Evolutionary conservation across 1,140 invertebrate species (phyloP), one percentile per base, ranked within the genome.

Genomic region (Formica exsecta): DNA sequence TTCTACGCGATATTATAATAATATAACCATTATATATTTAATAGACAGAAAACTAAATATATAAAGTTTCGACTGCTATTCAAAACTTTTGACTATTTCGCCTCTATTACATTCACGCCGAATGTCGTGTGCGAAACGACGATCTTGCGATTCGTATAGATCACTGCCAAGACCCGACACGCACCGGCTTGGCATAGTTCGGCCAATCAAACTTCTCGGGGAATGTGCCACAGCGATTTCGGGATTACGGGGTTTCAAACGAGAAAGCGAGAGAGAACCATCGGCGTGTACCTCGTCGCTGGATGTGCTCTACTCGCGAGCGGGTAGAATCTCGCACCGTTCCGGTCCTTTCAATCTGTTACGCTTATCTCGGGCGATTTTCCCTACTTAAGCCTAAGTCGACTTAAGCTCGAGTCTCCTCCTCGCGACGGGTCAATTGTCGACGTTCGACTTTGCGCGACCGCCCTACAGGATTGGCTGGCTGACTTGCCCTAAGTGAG

Each of bases 321-420:
- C 59, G 66, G n/a, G 19, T 41, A 38, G 74, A 85, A 76, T 84
- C 71, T 62, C 62, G 62, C 71, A 38, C 9, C 48, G 16, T 41
- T 64, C 48, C 61, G 8, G 51, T 64, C 62, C 61, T 71, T 87
- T 87, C 83, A 89, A 89, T 89, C 87, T 86, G 74, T 79, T 79
- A 79, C 84, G 73, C 64, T 79, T 79, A 79, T 86, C 74, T 79
- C 74, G 48, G 48, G 48, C 75, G 84, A 86, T 86, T 86, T 86
- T 86, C 74, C 61, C 61, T 86, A 79, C 84, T 86, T 77, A 77
- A 86, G 64, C 74, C 64, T 80, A 86, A 86, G 84, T 79, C 84
- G 84, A 79, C 84, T 86, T 86, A 86, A 86, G 84, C 74, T 44
- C 64, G 48, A 51, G 2, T 62, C 51, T 59, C 25, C 62, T 80